Base-by-base conservation (phyloP, 2,797 vertebrate species). In the Lindbergichthys nudifrons region DNA sequence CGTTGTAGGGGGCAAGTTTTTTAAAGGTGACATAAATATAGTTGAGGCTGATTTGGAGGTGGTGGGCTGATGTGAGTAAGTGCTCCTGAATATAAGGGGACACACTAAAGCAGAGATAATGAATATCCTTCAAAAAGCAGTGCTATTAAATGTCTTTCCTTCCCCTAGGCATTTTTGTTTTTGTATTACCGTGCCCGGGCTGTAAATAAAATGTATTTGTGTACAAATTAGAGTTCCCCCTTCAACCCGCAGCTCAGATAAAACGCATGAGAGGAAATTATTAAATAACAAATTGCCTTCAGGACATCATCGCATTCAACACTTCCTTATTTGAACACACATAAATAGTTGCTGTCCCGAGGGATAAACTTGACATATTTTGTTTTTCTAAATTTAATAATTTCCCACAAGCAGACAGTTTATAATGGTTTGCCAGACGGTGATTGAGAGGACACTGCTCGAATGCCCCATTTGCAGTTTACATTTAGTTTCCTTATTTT, bases 281-380 rank as follows among this genome's bases (percentile, higher is more conserved):
- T 87, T 89, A 88, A 91, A 89, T 87, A 88, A 84, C 77, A 79
- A 85, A 87, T 26, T 80, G 83, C 81, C 89, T 90, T 60, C 62
- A 89, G 90, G 85, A 84, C 77, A 82, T 81, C 63, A 68, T 69
- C 39, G 23, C 52, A 81, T 78, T 81, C 80, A 85, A 66, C 51
- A 70, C 61, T 81, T 80, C 62, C 60, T 77, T 68, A 77, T 81
- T 87, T 79, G 59, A 84, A 83, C 65, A 76, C 78, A 87, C 75
- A 80, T 63, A 87, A 89, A 88, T 82, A 87, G 85, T 85, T 21
- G 52, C 73, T 85, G 63, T 80, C 87, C 87, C 67, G 71, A 48
- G 88, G 92, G 89, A 86, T 79, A 83, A 89, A 90, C 81, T 86
- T 92, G 84, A 90, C 88, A 88, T 87, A 87, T 93, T 91, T 92